Evolutionary conservation across 2,888 invertebrate genomes (phyloP).

Genomic region (Tuberolachnus salignus): DNA sequence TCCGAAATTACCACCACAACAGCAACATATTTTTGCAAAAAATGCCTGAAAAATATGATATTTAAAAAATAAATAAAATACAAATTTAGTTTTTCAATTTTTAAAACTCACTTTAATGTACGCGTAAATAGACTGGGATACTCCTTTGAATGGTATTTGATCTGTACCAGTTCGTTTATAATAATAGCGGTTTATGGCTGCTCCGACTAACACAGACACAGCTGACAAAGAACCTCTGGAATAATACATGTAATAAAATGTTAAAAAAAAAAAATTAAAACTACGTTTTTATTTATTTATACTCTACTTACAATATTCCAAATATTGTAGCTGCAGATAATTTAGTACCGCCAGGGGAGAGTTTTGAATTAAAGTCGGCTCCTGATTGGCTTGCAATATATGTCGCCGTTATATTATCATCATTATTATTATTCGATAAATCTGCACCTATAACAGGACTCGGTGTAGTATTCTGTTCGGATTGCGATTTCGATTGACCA

Average conservation of each 20-base stretch:
- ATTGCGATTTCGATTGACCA: not conserved
- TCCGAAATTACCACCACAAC: constrained; percentile 4
- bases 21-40: not conserved
- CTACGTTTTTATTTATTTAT: not conserved
- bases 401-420: not conserved
- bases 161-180: constrained; percentile 25
- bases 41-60: not conserved
- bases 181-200: constrained; percentile 36
- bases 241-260: not conserved
- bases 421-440: not conserved
- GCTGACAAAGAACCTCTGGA: not conserved
- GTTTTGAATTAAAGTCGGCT: not conserved
- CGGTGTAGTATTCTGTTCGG: not conserved
- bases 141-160: constrained; percentile 34
- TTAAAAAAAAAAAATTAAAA: not conserved
- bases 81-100: no score
- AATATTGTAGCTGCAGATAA: constrained; percentile 1
- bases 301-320: constrained; percentile 9
- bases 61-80: not conserved
- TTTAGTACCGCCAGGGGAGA: not conserved
- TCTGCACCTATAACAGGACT: not conserved
- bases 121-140: not conserved
- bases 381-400: not conserved
- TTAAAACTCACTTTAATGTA: not conserved
- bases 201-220: not conserved